Evolutionary conservation across 2,113 vertebrate genomes (phyloP).

Genomic region (Atrichornis clamosus): DNA sequence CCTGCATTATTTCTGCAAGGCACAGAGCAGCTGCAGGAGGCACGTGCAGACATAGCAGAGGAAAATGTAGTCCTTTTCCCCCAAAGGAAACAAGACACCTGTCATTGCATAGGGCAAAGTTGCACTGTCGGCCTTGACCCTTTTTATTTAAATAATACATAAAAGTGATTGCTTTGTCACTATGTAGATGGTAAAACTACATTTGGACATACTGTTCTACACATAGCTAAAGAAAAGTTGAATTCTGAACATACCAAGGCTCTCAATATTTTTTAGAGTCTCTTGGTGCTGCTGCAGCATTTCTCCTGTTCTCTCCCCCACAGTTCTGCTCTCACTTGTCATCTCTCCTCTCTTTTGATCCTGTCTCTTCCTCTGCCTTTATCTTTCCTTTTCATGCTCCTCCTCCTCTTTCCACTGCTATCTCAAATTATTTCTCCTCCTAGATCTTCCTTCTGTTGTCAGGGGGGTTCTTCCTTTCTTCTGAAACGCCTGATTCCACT

Average conservation of each 20-base stretch:
- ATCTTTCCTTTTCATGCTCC: neutral
- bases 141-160: neutral
- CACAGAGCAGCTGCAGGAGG: neutral
- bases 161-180: neutral
- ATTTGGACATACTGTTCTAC: neutral
- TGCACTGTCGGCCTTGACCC: neutral
- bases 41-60: neutral
- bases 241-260: neutral
- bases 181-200: neutral
- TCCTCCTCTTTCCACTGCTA: neutral
- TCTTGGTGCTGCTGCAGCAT: neutral
- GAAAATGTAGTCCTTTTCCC: neutral
- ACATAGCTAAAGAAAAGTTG: neutral
- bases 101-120: neutral
- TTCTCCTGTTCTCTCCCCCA: neutral
- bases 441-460: neutral
- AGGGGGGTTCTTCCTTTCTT: neutral
- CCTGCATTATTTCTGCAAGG: neutral
- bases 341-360: slow-evolving; percentile 1
- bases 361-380: neutral
- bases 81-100: neutral
- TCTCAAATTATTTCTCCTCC: neutral
- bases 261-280: neutral
- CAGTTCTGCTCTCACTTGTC: neutral
- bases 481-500: neutral